These are phyloP conservation scores for Tiliqua scincoides DNA, from an alignment of 2,113 vertebrate species.

Conservation along the genomic window DNA sequence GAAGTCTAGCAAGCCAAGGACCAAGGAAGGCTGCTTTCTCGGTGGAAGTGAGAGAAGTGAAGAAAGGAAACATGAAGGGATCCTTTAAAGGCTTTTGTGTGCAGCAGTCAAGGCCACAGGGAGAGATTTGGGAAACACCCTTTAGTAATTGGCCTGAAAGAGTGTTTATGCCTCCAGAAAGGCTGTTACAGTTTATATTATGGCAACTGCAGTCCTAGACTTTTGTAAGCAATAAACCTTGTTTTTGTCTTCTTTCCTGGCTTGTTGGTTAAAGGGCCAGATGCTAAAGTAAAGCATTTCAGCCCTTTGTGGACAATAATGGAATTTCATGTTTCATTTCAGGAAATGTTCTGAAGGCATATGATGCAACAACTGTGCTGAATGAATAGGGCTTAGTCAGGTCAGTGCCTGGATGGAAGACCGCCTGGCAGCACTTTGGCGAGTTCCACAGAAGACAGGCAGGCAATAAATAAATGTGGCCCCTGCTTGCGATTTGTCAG, in stretches of 20 bases:
- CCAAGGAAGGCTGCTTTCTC: not conserved
- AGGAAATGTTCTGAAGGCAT: not conserved
- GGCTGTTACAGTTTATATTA: conserved; percentile 10
- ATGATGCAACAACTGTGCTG: not conserved
- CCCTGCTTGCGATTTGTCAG: not conserved
- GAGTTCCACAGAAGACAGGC: not conserved
- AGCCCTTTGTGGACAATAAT: not conserved
- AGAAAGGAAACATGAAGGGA: not conserved
- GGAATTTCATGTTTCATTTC: not conserved
- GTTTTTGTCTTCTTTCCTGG: not conserved
- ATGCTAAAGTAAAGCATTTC: not conserved
- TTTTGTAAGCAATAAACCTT: conserved; percentile 2
- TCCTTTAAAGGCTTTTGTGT: not conserved
- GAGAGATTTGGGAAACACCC: not conserved
- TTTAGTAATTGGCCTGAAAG: not conserved
- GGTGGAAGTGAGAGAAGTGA: not conserved
- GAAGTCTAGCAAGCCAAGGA: not conserved
- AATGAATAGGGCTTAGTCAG: not conserved
- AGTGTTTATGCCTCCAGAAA: conserved; percentile 5
- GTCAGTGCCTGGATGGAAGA: not conserved
- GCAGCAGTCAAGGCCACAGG: not conserved
- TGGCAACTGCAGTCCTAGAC: conserved; percentile 2
- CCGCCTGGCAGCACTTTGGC: not conserved
- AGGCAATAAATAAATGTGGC: not conserved
- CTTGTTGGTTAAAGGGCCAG: not conserved